These are phyloP conservation scores for Oedothorax gibbosus DNA, from an alignment of 1,140 invertebrate species.

Conservation along the genomic window DNA sequence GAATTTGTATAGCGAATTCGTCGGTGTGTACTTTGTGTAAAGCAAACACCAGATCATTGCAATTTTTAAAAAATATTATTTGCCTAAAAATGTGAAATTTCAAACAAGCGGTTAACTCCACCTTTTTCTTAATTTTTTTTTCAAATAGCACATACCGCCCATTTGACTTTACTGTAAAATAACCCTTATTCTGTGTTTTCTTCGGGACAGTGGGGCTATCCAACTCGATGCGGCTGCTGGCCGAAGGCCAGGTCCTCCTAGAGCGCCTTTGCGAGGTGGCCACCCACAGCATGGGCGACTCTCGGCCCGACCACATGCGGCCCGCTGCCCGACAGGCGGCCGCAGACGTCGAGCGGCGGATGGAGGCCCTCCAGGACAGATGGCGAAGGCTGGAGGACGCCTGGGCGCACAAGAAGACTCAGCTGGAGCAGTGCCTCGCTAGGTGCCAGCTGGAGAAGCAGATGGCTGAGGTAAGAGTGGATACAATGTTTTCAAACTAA, in stretches of 20 bases:
- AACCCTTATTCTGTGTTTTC: too few species aligned
- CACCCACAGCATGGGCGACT: constrained; percentile 76
- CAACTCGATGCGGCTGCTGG: constrained; percentile 79
- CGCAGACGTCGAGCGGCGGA: constrained; percentile 79
- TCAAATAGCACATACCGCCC: too few species aligned
- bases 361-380: constrained; percentile 82
- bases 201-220: constrained; percentile 75
- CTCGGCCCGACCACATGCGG: constrained; percentile 78
- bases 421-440: constrained; percentile 83
- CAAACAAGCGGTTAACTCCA: too few species aligned
- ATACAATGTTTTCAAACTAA: too few species aligned
- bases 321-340: constrained; percentile 74
- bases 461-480: constrained; percentile 74
- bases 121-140: too few species aligned
- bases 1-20: too few species aligned
- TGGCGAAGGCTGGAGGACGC: constrained; percentile 79
- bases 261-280: constrained; percentile 77
- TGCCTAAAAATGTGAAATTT: too few species aligned
- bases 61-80: too few species aligned
- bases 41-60: too few species aligned
- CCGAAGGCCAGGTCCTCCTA: constrained; percentile 82
- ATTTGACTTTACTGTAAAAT: too few species aligned
- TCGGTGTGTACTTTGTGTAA: too few species aligned
- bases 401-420: constrained; percentile 75
- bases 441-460: constrained; percentile 80